Evolutionary conservation across 2,797 vertebrate species (phyloP), one percentile per base, ranked within the genome.

Genomic region (Cossypha polioptera): DNA sequence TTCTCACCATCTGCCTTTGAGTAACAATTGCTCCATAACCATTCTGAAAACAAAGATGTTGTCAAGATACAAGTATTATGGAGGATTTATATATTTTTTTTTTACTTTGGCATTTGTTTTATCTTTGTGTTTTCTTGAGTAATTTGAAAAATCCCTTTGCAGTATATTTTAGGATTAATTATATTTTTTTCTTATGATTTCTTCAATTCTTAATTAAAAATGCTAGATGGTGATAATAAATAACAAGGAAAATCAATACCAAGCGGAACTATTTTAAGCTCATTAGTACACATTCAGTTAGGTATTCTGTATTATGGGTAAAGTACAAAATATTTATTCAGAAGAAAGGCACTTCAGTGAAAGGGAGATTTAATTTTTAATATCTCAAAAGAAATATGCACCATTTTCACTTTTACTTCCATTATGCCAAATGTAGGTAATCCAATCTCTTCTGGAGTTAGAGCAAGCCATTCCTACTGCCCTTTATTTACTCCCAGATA

Each of bases 171-270:
- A 58, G 31, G 65, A 71, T 77, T 77, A 50, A 62, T 88, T 74
- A 3, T 83, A 14, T 33, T 48, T 90, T 90, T 90, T 86, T 7
- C 58, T 75, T 59, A 42, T 9, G 53, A 13, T 89, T 63, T 86
- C 33, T 78, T 83, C 38, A 83, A 15, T 62, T 76, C n/a, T 72
- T 94, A 75, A 83, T 95, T 86, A 62, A 92, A 94, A 90, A 86
- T 86, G 29, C 15, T 86, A 55, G 50, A 26, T 59, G 31, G 16
- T 29, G 47, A 45, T 72, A 88, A 72, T 55, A 92, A 89, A 79
- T 81, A 74, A 74, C 50, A 69, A 62, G 35, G 24, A 58, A 85
- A 91, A 94, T 79, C 74, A 61, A 66, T 90, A 74, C 42, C 13
- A 53, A 85, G 53, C 29, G 74, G 33, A 80, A 78, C 50, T 75